A percentile compares a stretch with the other conserved stretches of the same genome.
These are phyloP conservation scores for Platichthys stellatus DNA, from an alignment of 2,113 vertebrate genomes.

Conservation along the genomic window DNA sequence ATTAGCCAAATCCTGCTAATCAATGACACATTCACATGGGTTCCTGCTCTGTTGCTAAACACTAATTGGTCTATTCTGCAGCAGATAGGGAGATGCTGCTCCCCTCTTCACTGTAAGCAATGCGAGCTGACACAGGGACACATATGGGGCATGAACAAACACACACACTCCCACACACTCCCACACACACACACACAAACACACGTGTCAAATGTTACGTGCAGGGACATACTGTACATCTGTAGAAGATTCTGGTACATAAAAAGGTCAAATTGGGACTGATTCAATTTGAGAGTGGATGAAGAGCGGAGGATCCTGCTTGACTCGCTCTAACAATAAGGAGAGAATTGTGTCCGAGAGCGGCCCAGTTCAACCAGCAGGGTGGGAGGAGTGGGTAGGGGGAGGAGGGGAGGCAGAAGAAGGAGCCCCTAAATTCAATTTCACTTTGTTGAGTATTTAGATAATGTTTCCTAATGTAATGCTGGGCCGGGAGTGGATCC, in stretches of 20 bases:
- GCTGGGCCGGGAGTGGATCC: constrained; percentile 53
- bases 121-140: constrained; percentile 70
- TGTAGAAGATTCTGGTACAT: constrained; percentile 73
- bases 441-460: constrained; percentile 82
- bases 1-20: constrained; percentile 86
- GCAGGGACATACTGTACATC: constrained; percentile 73
- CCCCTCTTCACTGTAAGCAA: constrained; percentile 79
- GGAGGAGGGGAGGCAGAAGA: constrained; percentile 19
- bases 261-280: constrained; percentile 82
- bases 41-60: constrained; percentile 83
- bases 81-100: constrained; percentile 82
- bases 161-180: constrained; percentile 17
- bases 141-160: constrained; percentile 30
- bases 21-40: constrained; percentile 85
- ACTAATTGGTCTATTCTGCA: constrained; percentile 85
- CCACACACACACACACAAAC: background rate
- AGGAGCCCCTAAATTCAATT: constrained; percentile 79
- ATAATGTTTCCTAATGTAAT: constrained; percentile 81
- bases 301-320: constrained; percentile 74
- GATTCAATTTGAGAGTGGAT: constrained; percentile 81
- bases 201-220: constrained; percentile 48
- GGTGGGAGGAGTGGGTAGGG: constrained; percentile 29
- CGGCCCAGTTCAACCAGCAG: constrained; percentile 63
- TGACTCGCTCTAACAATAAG: constrained; percentile 76
- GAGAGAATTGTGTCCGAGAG: constrained; percentile 78